Base-by-base conservation (phyloP, 1,140 invertebrate genomes). In the Phortica variegata region DNA sequence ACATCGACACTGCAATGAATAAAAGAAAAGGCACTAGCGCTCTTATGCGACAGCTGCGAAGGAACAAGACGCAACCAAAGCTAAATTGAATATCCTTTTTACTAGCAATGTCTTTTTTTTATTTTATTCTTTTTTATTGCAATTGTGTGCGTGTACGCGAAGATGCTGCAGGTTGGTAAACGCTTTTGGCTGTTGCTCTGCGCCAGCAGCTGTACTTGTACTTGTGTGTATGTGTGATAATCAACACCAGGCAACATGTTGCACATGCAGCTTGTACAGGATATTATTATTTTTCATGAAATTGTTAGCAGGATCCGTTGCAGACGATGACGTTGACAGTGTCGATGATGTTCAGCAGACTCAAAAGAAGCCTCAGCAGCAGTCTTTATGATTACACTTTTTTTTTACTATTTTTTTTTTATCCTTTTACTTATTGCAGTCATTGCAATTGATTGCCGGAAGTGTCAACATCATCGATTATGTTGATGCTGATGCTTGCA, bases 81-180 rank as follows among this genome's bases (percentile, higher is more conserved):
- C 63, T 43, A 60, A 62, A 66, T 66, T 66, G 63, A 66, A 62
- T 55, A 57, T 60, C 44, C 39, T 54, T 52, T 56, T 52, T 44
- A 26, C 46, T 56, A 49, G 43, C 16, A 36, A 32, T 36, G 37
- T 29, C 20, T 15, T 5, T 26, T 26, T 26, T 26, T 26, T 26
- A 10, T 26, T 26, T 26, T 6, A 10, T 6, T 10, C 5, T 26
- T 26, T 26, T 26, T 26, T 26, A 10, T 26, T 6, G 10, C 23
- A n/a, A n/a, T n/a, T n/a, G n/a, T n/a, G n/a, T n/a, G n/a, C n/a
- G n/a, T n/a, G n/a, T n/a, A n/a, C n/a, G n/a, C n/a, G n/a, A n/a
- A n/a, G n/a, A n/a, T n/a, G n/a, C n/a, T n/a, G n/a, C n/a, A n/a
- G n/a, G n/a, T n/a, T n/a, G n/a, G n/a, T n/a, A n/a, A n/a, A n/a